Evolutionary conservation across 2,113 vertebrate species (phyloP).

Genomic region (Bagarius yarrelli): DNA sequence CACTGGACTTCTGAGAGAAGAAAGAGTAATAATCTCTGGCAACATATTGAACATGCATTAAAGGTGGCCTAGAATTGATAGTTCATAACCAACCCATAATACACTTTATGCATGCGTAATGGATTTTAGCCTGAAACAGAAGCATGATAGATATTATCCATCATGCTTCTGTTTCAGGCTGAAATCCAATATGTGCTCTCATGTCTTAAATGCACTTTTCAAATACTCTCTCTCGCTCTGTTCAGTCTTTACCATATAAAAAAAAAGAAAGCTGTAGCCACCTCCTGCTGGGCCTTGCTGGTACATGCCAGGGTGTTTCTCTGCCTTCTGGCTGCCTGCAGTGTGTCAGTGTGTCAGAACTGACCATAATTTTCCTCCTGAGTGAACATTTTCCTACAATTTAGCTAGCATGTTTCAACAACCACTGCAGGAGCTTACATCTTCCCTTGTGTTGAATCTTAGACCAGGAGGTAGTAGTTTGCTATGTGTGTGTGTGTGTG

Average conservation of each 20-base stretch:
- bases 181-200: constrained; percentile 7
- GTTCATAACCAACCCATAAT: neutral
- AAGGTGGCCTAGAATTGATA: neutral
- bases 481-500: too few species aligned
- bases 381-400: constrained; percentile 62
- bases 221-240: neutral
- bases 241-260: neutral
- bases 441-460: constrained; percentile 46
- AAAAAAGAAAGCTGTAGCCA: constrained; percentile 11
- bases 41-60: constrained; percentile 3
- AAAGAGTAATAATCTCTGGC: neutral
- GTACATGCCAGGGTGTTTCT: constrained; percentile 39
- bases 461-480: neutral
- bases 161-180: neutral
- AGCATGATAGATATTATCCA: neutral
- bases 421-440: constrained; percentile 49
- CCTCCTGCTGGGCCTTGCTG: constrained; percentile 28
- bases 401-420: constrained; percentile 55
- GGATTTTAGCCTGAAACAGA: too few species aligned
- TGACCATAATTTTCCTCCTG: constrained; percentile 59
- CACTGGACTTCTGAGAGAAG: neutral
- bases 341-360: constrained; percentile 54
- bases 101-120: neutral
- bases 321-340: constrained; percentile 38
- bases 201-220: neutral